Evolutionary conservation across 2,797 vertebrate genomes (phyloP).

Genomic region (Otolemur crassicaudatus): DNA sequence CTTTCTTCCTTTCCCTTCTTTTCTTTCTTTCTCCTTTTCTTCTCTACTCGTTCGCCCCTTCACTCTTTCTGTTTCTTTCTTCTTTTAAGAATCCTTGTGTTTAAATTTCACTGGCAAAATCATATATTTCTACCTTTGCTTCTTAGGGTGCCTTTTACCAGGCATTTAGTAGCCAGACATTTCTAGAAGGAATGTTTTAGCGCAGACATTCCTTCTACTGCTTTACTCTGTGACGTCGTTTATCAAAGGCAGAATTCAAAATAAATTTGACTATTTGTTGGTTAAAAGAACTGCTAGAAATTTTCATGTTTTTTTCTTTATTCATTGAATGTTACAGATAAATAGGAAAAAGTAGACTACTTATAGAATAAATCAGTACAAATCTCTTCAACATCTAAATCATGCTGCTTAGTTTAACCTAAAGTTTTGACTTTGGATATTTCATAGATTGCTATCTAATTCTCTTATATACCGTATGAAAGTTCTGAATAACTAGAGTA

Average conservation of each 20-base stretch:
- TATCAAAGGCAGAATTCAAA: slow-evolving; percentile 48
- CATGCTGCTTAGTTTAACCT: slow-evolving; percentile 11
- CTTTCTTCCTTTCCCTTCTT: not conserved
- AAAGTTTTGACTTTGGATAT: not conserved
- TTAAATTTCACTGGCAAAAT: not conserved
- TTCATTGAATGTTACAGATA: not conserved
- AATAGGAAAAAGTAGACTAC: not conserved
- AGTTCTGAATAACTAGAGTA: slow-evolving; percentile 10
- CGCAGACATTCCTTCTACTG: not conserved
- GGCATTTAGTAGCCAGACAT: not conserved
- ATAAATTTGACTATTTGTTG: slow-evolving; percentile 28
- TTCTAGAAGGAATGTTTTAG: not conserved
- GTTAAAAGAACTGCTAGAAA: not conserved
- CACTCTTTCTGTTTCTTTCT: not conserved
- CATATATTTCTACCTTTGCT: not conserved
- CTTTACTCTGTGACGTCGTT: not conserved
- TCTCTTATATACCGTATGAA: not conserved
- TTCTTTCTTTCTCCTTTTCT: not conserved
- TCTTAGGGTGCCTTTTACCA: not conserved
- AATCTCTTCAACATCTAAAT: not conserved
- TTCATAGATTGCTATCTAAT: not conserved
- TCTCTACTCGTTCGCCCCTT: not conserved
- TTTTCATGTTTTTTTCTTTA: slow-evolving; percentile 10
- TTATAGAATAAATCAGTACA: slow-evolving; percentile 19
- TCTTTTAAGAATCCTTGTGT: not conserved